These are phyloP conservation scores for Clivina fossor DNA, from an alignment of 2,888 invertebrate species.

Conservation along the genomic window DNA sequence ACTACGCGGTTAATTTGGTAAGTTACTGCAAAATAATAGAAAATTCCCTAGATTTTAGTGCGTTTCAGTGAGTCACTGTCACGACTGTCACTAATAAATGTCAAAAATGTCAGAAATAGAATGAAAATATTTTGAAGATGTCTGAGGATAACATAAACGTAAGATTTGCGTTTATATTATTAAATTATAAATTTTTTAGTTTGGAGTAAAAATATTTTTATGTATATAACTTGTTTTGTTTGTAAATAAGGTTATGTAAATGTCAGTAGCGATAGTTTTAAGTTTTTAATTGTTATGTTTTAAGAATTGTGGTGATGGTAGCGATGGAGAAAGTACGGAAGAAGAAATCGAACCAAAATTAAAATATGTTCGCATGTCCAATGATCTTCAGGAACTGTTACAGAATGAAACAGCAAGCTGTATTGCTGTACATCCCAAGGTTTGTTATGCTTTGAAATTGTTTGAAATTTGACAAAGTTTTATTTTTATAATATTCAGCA, in stretches of 20 bases:
- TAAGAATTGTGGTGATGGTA: conserved; percentile 48
- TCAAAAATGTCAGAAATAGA: conserved; percentile 9
- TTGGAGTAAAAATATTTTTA: too few relatives aligned
- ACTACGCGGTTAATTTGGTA: too few relatives aligned
- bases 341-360: conserved; percentile 82
- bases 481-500: too few relatives aligned
- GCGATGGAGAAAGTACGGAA: conserved; percentile 51
- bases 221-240: neutral
- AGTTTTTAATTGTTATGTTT: neutral
- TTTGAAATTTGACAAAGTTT: too few relatives aligned
- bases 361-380: conserved; percentile 85
- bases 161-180: conserved; percentile 1
- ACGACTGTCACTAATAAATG: too few relatives aligned
- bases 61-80: too few relatives aligned
- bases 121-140: conserved; percentile 16
- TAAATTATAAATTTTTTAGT: neutral
- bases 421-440: conserved; percentile 90
- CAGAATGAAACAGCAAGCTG: conserved; percentile 87
- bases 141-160: conserved; percentile 26
- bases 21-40: too few relatives aligned
- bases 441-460: too few relatives aligned
- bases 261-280: too few relatives aligned
- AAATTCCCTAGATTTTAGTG: too few relatives aligned
- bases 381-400: conserved; percentile 83
- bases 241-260: conserved; percentile 15